These are phyloP conservation scores for Labeo catla DNA, from an alignment of 2,113 vertebrate genomes.

Conservation along the genomic window DNA sequence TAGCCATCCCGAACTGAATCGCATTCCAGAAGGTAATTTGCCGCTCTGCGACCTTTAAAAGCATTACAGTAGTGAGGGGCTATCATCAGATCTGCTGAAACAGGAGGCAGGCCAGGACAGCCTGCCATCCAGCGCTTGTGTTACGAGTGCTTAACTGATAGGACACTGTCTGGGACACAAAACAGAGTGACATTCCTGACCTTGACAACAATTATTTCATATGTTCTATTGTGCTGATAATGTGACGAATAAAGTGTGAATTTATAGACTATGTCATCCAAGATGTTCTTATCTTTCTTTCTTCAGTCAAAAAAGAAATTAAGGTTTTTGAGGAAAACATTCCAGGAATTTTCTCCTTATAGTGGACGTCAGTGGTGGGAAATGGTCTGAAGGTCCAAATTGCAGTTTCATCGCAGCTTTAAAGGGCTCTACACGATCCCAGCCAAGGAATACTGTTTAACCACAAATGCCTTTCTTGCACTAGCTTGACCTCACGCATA, in stretches of 20 bases:
- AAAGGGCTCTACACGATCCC: no score
- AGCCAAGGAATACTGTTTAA: no score
- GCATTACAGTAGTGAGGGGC: slow-evolving; percentile 25
- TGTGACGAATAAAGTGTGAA: neutral
- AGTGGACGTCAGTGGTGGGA: no score
- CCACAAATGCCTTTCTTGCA: no score
- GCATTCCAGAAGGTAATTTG: slow-evolving; percentile 50
- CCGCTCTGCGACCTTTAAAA: neutral
- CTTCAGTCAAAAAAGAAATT: no score
- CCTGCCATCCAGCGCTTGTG: slow-evolving; percentile 13
- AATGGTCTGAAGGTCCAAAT: no score
- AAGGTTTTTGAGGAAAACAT: no score
- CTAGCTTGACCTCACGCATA: no score
- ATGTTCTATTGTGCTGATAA: neutral
- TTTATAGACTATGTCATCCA: neutral
- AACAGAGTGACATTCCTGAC: slow-evolving; percentile 26
- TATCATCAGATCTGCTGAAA: slow-evolving; percentile 27
- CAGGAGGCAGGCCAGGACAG: slow-evolving; percentile 12
- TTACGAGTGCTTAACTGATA: slow-evolving; percentile 3
- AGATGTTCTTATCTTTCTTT: no score
- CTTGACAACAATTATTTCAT: neutral
- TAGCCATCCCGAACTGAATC: slow-evolving; percentile 39
- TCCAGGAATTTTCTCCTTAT: no score
- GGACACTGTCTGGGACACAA: slow-evolving; percentile 21
- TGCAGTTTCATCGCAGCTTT: no score